Evolutionary conservation across 2,113 vertebrate genomes (phyloP).

Genomic region (Thalassoma bifasciatum): DNA sequence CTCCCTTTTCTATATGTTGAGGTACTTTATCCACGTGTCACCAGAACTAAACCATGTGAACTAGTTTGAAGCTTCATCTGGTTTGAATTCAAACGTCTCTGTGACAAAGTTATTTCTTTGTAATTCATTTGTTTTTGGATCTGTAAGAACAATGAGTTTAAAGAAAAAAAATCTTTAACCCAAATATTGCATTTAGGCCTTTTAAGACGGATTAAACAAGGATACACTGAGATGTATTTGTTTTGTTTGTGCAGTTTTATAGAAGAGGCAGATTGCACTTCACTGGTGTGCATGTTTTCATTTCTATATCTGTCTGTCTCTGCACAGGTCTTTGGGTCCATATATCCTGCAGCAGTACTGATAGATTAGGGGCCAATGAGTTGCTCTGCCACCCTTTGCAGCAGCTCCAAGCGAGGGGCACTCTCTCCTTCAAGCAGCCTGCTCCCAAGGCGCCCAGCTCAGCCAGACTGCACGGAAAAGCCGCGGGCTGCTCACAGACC

Average conservation of each 20-base stretch:
- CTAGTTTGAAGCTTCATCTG: background rate
- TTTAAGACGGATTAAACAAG: background rate
- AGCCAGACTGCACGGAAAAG: slow-evolving; percentile 65
- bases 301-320: slow-evolving; percentile 40
- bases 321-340: slow-evolving; percentile 33
- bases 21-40: background rate
- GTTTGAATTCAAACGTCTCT: background rate
- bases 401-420: slow-evolving; percentile 40
- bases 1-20: background rate
- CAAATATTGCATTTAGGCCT: background rate
- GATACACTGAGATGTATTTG: background rate
- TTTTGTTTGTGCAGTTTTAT: background rate
- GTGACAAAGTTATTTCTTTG: background rate
- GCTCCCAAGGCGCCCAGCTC: slow-evolving; percentile 57
- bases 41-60: background rate
- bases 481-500: slow-evolving; percentile 61
- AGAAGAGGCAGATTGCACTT: background rate
- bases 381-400: slow-evolving; percentile 36
- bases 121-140: background rate
- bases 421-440: slow-evolving; percentile 25
- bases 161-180: too few relatives aligned
- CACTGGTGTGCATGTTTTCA: background rate
- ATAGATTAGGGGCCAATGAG: slow-evolving; percentile 44
- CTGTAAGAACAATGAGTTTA: background rate
- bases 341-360: slow-evolving; percentile 25